Conservation (phyloP, 2,888 invertebrate species). For the Drosophila melanosoma region DNA sequence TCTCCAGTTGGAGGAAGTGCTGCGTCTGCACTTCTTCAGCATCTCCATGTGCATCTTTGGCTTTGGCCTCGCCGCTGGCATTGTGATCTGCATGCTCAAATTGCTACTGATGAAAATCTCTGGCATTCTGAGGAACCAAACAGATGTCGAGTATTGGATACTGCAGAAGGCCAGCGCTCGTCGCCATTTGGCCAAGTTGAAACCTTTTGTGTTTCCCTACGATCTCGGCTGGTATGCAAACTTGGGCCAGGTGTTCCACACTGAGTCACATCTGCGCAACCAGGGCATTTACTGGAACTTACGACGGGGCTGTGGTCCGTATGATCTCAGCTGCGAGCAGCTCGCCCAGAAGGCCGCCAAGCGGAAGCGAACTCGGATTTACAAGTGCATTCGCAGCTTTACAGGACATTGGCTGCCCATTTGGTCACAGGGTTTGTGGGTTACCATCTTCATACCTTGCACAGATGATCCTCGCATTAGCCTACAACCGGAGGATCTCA, state of each 20-base stretch:
- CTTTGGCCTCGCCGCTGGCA: slow-evolving; percentile 95
- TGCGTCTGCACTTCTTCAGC: slow-evolving; percentile 89
- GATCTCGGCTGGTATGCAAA: slow-evolving; percentile 90
- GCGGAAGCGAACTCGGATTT: slow-evolving; percentile 89
- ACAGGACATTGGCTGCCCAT: slow-evolving; percentile 93
- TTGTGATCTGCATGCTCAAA: slow-evolving; percentile 95
- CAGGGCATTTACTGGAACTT: slow-evolving; percentile 92
- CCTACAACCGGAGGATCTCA: slow-evolving; percentile 88
- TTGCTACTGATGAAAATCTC: slow-evolving; percentile 93
- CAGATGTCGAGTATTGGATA: slow-evolving; percentile 99
- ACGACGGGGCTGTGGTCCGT: slow-evolving; percentile 92
- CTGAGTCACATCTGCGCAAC: slow-evolving; percentile 87
- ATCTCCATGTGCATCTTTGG: slow-evolving; percentile 92
- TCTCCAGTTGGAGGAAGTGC: slow-evolving; percentile 79
- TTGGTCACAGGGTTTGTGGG: slow-evolving; percentile 88
- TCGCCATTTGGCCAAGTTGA: slow-evolving; percentile 74
- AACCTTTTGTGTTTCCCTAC: slow-evolving; percentile 93
- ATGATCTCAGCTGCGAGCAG: slow-evolving; percentile 95
- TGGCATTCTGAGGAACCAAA: slow-evolving; percentile 93
- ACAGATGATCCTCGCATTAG: slow-evolving; percentile 93
- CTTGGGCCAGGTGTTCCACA: slow-evolving; percentile 88
- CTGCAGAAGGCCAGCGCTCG: slow-evolving; percentile 92
- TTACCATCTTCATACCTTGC: slow-evolving; percentile 90
- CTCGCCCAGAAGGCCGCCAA: slow-evolving; percentile 95
- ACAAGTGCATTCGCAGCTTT: slow-evolving; percentile 87